A percentile compares a stretch with the other conserved stretches of the same genome.
Conservation (phyloP, 2,888 invertebrate genomes). For the Ariolimax columbianus region DNA sequence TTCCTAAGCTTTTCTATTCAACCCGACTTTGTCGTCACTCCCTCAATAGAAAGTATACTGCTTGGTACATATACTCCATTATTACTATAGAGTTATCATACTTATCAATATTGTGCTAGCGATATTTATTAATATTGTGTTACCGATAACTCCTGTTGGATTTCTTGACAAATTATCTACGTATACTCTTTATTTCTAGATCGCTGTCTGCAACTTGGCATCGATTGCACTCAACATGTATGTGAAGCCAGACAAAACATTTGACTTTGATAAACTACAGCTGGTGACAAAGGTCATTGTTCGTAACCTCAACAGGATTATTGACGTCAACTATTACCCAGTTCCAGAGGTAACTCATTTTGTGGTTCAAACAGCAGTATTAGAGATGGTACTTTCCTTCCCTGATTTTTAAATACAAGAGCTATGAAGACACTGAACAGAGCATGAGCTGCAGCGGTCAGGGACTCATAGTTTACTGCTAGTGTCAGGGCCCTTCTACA, state of each 20-base stretch:
- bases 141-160: background rate
- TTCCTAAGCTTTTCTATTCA: too few species aligned
- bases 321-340: conserved; percentile 97
- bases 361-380: background rate
- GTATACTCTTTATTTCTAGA: conserved; percentile 73
- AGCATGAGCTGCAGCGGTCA: too few species aligned
- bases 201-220: conserved; percentile 98
- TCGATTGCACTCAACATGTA: conserved; percentile 98
- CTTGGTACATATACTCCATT: too few species aligned
- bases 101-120: too few species aligned
- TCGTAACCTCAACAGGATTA: conserved; percentile 95
- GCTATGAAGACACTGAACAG: too few species aligned
- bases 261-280: conserved; percentile 91
- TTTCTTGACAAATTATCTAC: background rate
- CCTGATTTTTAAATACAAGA: too few species aligned
- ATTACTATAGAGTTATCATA: too few species aligned
- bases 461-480: too few species aligned
- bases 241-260: conserved; percentile 87
- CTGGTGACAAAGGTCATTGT: conserved; percentile 92
- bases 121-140: background rate
- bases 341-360: conserved; percentile 87
- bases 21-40: too few species aligned
- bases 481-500: too few species aligned
- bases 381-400: too few species aligned
- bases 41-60: too few species aligned